A percentile compares a stretch with the other conserved stretches of the same genome.
These are phyloP conservation scores for Ametastegia equiseti DNA, from an alignment of 2,888 invertebrate genomes.

Conservation along the genomic window DNA sequence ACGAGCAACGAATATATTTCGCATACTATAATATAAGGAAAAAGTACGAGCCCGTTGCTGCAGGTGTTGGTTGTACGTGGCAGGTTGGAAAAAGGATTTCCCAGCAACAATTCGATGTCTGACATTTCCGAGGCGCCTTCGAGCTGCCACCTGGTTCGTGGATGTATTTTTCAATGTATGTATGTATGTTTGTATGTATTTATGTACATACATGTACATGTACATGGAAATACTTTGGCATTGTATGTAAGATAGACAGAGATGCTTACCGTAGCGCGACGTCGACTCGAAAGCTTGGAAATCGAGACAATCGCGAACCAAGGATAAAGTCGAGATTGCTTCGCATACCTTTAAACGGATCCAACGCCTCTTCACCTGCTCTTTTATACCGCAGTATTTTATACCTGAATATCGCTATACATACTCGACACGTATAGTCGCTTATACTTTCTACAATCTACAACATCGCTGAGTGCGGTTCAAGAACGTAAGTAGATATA, in stretches of 20 bases:
- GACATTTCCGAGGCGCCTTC: constrained; percentile 28
- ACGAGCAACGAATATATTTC: neutral
- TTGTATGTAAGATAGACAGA: neutral
- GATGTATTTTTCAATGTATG: neutral
- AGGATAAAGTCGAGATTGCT: constrained; percentile 27
- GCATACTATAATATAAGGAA: neutral
- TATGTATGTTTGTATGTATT: neutral
- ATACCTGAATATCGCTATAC: constrained; percentile 12
- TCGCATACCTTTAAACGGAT: constrained; percentile 28
- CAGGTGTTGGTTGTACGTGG: constrained; percentile 44
- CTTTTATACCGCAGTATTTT: neutral
- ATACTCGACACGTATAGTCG: too few species aligned
- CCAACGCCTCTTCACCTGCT: constrained; percentile 8
- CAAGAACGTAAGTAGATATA: neutral
- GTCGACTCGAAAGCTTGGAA: neutral
- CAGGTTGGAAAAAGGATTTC: constrained; percentile 44
- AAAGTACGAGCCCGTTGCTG: neutral
- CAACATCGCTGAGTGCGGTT: neutral
- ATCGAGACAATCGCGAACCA: constrained; percentile 37
- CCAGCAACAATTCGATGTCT: constrained; percentile 40
- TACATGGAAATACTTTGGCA: neutral
- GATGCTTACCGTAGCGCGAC: neutral
- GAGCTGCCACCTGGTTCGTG: neutral
- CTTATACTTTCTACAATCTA: neutral
- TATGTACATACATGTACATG: neutral